Evolutionary conservation across 2,888 invertebrate species (phyloP).

Genomic region (Didymodactylos carnosus): DNA sequence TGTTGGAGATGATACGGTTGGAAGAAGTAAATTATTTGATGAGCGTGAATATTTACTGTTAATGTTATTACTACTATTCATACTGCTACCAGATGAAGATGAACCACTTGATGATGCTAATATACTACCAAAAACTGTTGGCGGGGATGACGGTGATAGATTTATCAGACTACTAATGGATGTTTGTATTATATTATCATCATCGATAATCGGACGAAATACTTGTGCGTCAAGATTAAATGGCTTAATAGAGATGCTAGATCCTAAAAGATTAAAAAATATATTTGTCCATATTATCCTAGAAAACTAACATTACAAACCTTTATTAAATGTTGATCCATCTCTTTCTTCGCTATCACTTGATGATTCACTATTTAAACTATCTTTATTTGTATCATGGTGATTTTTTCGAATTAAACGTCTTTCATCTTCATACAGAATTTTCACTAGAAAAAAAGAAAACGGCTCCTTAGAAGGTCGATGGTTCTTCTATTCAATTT

Average conservation of each 20-base stretch:
- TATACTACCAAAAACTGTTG: not conserved
- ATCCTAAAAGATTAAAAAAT: too few species aligned
- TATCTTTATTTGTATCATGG: not conserved
- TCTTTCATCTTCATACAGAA: not conserved
- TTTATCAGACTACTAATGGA: not conserved
- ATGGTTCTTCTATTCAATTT: too few species aligned
- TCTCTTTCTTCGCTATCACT: not conserved
- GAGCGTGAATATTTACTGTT: too few species aligned
- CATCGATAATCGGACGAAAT: conserved; percentile 56
- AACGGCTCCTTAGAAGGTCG: too few species aligned
- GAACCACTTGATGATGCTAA: not conserved
- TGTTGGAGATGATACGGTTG: not conserved
- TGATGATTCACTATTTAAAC: not conserved
- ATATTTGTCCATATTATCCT: too few species aligned
- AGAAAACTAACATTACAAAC: not conserved
- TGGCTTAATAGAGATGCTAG: conserved; percentile 52
- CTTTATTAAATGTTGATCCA: not conserved
- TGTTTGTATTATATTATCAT: not conserved
- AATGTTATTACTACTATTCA: too few species aligned
- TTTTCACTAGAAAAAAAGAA: not conserved
- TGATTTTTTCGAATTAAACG: not conserved
- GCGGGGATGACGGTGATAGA: not conserved
- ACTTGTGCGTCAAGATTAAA: conserved; percentile 82
- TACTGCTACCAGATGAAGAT: not conserved
- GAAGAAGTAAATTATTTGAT: too few species aligned